phyloP scores from a whole-genome alignment of 1,140 invertebrate species.

The Drosophila teissieri region DNA sequence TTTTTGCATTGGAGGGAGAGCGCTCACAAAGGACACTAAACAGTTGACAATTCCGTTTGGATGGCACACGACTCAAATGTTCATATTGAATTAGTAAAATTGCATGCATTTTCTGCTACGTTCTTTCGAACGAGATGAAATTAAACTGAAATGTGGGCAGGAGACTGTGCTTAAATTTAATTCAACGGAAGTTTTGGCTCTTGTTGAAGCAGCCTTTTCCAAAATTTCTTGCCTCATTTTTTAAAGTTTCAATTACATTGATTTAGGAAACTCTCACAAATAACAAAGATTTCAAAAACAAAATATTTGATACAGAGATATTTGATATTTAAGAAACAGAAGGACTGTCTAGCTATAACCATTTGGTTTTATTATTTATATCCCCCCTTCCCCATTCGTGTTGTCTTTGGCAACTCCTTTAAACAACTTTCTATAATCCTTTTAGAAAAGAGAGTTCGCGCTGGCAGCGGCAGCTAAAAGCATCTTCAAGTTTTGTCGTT shows the following conservation, averaged over 20 bases:
- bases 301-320: not conserved
- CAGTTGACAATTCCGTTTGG: conserved; percentile 40
- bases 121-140: conserved; percentile 38
- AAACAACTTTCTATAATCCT: conserved; percentile 32
- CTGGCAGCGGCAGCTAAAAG: conserved; percentile 32
- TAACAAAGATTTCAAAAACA: not conserved
- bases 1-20: conserved; percentile 16
- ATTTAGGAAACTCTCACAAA: not conserved
- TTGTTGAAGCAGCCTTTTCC: not conserved
- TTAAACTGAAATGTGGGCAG: conserved; percentile 14
- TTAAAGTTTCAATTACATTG: not conserved
- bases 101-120: conserved; percentile 29
- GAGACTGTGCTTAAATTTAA: conserved; percentile 4
- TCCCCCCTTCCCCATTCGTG: not conserved
- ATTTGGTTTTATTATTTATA: conserved; percentile 35
- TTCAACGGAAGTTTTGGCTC: conserved; percentile 4
- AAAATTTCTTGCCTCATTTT: not conserved
- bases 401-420: conserved; percentile 31
- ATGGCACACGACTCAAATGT: conserved; percentile 27
- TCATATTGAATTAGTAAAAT: conserved; percentile 56
- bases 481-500: conserved; percentile 20
- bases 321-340: not conserved
- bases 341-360: not conserved
- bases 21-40: conserved; percentile 42
- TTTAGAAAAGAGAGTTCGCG: conserved; percentile 23